These are phyloP conservation scores for Dermochelys coriacea DNA, from an alignment of 2,797 vertebrate species.

Conservation along the genomic window DNA sequence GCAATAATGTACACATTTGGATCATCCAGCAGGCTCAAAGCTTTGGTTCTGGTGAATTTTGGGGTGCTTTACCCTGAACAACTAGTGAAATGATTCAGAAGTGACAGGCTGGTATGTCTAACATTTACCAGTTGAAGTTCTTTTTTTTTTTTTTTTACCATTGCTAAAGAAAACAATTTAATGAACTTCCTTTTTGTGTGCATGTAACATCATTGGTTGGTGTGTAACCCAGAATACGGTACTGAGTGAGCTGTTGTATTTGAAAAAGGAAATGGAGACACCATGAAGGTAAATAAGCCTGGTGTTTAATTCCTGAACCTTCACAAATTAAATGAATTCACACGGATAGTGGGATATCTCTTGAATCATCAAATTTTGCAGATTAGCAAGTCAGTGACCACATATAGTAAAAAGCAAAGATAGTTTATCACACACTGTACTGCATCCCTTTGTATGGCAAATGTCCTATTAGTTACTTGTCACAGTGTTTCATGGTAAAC, in stretches of 20 bases:
- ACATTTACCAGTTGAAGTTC: not conserved
- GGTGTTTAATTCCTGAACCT: not conserved
- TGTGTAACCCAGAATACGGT: not conserved
- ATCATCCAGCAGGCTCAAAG: not conserved
- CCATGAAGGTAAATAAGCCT: not conserved
- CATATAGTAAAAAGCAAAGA: not conserved
- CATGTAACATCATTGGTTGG: not conserved
- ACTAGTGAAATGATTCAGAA: not conserved
- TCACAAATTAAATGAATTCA: not conserved
- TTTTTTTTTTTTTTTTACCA: not conserved
- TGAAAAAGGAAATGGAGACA: not conserved
- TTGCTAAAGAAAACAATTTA: not conserved
- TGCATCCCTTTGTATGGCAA: not conserved
- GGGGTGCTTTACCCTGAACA: not conserved
- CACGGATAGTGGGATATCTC: not conserved
- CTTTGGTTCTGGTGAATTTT: not conserved
- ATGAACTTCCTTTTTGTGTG: not conserved
- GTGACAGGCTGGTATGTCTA: not conserved
- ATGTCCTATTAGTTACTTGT: not conserved
- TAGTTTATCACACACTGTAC: not conserved
- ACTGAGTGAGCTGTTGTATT: not conserved
- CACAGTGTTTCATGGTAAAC: not conserved
- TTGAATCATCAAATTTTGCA: not conserved
- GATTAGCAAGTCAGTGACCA: not conserved
- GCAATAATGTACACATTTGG: not conserved